Base-by-base conservation (phyloP, 2,888 invertebrate species). In the Leptarthrus brevirostris region DNA sequence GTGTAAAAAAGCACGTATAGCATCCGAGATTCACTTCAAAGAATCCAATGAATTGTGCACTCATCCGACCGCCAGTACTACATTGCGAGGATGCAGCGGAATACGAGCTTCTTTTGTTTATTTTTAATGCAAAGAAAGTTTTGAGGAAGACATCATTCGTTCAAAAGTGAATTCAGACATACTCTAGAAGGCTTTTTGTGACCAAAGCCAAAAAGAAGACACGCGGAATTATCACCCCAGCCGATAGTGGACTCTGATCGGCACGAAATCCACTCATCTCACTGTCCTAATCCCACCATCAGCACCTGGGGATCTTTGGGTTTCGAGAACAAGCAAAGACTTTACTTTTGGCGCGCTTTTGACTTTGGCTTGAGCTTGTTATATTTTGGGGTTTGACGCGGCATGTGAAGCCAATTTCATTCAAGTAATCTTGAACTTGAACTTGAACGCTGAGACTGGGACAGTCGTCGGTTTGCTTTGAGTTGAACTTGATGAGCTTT, bases 401-500 rank as follows among this genome's bases (percentile, higher is more conserved):
- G 64, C 24, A 0, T 3, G 49, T 16, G 14, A 49, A 20, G 49
- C 49, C 26, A 44, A 64, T 64, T 61, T 64, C 8, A 64, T 47
- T 64, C 40, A 69, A 49, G 69, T 30, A 22, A 30, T n/a, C 34
- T 52, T 52, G 69, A 69, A 69, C 69, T 34, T 69, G 69, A 69
- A 69, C 69, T 69, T 69, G 69, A 69, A 69, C 24, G 6, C 30
- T 54, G 26, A 26, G 30, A 6, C 54, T n/a, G 12, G 30, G n/a
- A 44, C 18, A 16, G 30, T 4, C 24, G 6, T 54, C 26, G n/a
- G 24, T 26, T 54, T 6, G 54, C 14, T 24, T 54, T 30, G 12
- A 54, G 34, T 22, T 69, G 69, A 69, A 69, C 69, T 69, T 69
- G 52, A 49, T 18, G 34, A 69, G 69, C 69, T 69, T 52, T 69